phyloP scores from a whole-genome alignment of 2,888 invertebrate genomes.

The Cabera pusaria region DNA sequence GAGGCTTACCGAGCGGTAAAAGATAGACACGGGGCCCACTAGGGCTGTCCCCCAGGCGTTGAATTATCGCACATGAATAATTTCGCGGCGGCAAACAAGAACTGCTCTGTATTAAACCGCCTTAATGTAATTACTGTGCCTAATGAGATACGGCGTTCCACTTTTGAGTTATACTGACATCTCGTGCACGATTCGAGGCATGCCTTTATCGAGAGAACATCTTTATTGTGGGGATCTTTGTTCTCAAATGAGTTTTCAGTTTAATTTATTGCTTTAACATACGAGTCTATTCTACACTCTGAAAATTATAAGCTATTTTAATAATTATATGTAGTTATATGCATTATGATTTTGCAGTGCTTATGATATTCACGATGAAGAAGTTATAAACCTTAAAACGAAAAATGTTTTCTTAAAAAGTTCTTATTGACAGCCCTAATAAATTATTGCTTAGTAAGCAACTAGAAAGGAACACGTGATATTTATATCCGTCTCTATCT shows the following conservation, averaged over 20 bases:
- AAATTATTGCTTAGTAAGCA: slow-evolving; percentile 47
- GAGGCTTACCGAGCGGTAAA: slow-evolving; percentile 76
- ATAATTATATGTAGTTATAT: no score
- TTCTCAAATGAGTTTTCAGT: not conserved
- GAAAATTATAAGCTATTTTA: no score
- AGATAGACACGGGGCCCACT: slow-evolving; percentile 72
- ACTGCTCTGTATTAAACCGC: slow-evolving; percentile 53
- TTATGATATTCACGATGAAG: no score
- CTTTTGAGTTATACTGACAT: slow-evolving; percentile 18
- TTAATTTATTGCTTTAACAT: not conserved
- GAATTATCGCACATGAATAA: slow-evolving; percentile 61
- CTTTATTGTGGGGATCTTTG: slow-evolving; percentile 1
- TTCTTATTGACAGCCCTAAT: slow-evolving; percentile 46
- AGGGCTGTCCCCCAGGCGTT: slow-evolving; percentile 64
- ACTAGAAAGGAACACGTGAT: slow-evolving; percentile 45
- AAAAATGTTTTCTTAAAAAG: not conserved
- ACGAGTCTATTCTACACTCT: no score
- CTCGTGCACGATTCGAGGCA: slow-evolving; percentile 7
- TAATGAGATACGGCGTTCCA: slow-evolving; percentile 46
- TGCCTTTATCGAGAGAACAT: slow-evolving; percentile 3
- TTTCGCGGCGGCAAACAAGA: slow-evolving; percentile 56
- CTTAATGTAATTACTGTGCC: slow-evolving; percentile 54
- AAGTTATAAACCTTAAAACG: no score
- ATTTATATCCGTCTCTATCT: slow-evolving; percentile 62
- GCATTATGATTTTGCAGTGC: no score